phyloP scores from a whole-genome alignment of 2,113 vertebrate genomes.

The Crotalus viridis region DNA sequence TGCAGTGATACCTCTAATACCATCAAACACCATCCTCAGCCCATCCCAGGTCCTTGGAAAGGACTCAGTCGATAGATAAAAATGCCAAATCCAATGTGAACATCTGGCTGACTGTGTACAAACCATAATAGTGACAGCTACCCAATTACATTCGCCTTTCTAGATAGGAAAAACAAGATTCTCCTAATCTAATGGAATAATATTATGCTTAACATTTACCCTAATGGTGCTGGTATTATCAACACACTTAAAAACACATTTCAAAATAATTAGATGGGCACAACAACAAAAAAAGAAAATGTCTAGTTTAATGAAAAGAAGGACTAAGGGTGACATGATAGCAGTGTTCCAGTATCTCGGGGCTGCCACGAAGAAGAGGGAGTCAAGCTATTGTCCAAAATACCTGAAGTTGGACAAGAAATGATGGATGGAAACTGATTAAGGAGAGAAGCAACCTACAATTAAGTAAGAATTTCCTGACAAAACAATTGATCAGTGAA shows the following conservation, averaged over 20 bases:
- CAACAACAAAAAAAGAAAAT: background rate
- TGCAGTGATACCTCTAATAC: too few relatives aligned
- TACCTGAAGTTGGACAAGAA: background rate
- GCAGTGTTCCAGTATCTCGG: background rate
- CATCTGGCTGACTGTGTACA: background rate
- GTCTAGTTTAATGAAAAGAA: background rate
- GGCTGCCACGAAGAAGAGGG: too few relatives aligned
- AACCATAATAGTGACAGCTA: background rate
- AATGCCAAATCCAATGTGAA: background rate
- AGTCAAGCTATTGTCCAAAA: background rate
- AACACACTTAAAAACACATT: background rate
- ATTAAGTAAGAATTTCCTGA: background rate
- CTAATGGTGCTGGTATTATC: constrained; percentile 26
- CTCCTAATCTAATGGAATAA: background rate
- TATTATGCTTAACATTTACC: background rate
- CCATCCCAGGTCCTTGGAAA: background rate
- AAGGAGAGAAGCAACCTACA: background rate
- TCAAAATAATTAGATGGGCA: constrained; percentile 13
- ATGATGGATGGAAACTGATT: background rate
- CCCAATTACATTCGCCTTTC: background rate
- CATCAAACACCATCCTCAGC: too few relatives aligned
- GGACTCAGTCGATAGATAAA: background rate
- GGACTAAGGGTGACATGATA: background rate
- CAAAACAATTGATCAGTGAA: background rate
- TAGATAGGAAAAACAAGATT: background rate